phyloP scores from a whole-genome alignment of 2,888 invertebrate genomes.

The Torymus auratus region DNA sequence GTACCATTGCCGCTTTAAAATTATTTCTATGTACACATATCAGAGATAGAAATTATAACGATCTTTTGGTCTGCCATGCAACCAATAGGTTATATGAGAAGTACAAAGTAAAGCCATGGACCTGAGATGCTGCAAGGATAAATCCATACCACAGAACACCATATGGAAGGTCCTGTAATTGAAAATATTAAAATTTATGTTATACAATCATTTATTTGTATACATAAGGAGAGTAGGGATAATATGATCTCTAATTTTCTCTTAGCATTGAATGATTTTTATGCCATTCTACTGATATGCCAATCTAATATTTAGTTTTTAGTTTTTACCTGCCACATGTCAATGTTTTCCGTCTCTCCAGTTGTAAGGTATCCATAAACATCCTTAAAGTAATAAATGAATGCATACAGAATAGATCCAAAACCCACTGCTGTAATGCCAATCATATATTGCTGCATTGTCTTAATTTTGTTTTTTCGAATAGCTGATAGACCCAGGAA shows the following conservation, averaged over 20 bases:
- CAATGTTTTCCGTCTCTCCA: conserved; percentile 83
- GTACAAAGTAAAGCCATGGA: conserved; percentile 90
- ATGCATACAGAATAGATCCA: conserved; percentile 88
- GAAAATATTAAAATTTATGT: conserved; percentile 54
- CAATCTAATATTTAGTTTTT: conserved; percentile 45
- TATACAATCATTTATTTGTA: conserved; percentile 36
- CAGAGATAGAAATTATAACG: conserved; percentile 78
- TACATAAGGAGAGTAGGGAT: neutral
- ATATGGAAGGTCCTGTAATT: conserved; percentile 89
- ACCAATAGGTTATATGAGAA: conserved; percentile 89
- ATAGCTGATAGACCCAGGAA: conserved; percentile 92
- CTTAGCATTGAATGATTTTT: no score
- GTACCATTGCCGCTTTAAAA: conserved; percentile 37
- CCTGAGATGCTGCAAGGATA: conserved; percentile 90
- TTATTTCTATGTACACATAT: conserved; percentile 50
- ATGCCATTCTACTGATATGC: no score
- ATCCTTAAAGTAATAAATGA: conserved; percentile 89
- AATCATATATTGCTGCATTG: conserved; percentile 88
- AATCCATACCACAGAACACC: conserved; percentile 96
- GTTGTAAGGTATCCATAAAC: conserved; percentile 88
- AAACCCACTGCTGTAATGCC: conserved; percentile 89
- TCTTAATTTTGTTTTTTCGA: conserved; percentile 87
- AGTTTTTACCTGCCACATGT: conserved; percentile 87
- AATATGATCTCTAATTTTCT: no score
- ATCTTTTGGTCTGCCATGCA: conserved; percentile 90